Evolutionary conservation across 1,140 invertebrate genomes (phyloP), one percentile per base, ranked within the genome.

Genomic region (Battus philenor): DNA sequence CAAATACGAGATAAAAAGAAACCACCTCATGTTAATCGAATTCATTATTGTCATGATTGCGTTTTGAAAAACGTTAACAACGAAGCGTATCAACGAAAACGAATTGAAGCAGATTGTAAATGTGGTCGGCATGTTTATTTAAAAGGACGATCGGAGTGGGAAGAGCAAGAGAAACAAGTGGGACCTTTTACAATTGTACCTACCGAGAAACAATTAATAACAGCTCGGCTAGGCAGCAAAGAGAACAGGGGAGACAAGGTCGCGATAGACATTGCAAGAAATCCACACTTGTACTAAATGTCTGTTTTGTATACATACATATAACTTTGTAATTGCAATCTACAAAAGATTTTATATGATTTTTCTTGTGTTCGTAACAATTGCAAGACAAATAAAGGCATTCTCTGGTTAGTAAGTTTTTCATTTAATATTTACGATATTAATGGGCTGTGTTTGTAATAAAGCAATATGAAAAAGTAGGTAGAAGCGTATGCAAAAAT

Each of bases 401-500:
- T 20, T 20, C 18, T 20, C 6, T 20, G 18, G 2, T 20, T 20
- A 20, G 2, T 20, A 20, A 20, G 18, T 20, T 20, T 20, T 6
- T 2, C 18, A 20, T 3, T 2, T 20, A 20, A 20, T 3, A 20
- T 20, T 20, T 20, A 20, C 6, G 6, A 3, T 20, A 20, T 3
- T 20, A 16, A 34, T 4, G 7, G 8, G 17, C 20, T 33, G 17
- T 18, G 7, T 20, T 34, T 16, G 17, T 16, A 6, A 17, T 34
- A 18, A 18, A 9, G 2, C 4, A n/a, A 9, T 29, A 34, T 18
- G 17, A 9, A 10, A 49, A 36, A 30, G 38, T 34, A 49, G 36
- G 47, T 27, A 20, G 34, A 15, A 48, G 48, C 33, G 39, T 54
- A 45, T 49, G 41, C 38, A 53, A 29, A 44, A 39, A 31, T 46